Conservation (phyloP, 2,113 vertebrate species). For the Channa argus region DNA sequence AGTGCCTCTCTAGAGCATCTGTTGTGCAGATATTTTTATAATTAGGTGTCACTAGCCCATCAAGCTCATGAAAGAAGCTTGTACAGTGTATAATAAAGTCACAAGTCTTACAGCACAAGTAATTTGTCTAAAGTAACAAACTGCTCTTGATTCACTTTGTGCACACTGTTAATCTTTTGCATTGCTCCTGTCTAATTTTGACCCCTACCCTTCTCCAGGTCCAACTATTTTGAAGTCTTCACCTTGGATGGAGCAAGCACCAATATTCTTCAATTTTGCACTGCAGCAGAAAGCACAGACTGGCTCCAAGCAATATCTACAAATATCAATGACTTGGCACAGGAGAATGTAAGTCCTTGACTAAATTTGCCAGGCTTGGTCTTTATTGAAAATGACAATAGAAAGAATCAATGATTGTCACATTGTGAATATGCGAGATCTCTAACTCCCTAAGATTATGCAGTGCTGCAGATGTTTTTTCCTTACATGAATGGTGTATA, state of each 20-base stretch:
- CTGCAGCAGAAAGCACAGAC: slow-evolving; percentile 90
- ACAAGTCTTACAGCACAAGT: background rate
- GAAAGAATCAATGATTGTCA: slow-evolving; percentile 1
- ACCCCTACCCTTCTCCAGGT: slow-evolving; percentile 82
- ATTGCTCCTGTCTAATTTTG: slow-evolving; percentile 36
- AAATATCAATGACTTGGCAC: slow-evolving; percentile 90
- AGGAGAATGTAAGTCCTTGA: slow-evolving; percentile 88
- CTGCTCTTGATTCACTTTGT: slow-evolving; percentile 3
- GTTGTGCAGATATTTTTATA: slow-evolving; percentile 3
- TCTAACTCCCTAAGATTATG: background rate
- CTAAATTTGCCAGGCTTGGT: background rate
- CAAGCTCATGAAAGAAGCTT: slow-evolving; percentile 10
- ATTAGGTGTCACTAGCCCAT: slow-evolving; percentile 12
- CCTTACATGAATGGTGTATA: too few species aligned
- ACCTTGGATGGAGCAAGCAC: slow-evolving; percentile 88
- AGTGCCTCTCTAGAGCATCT: background rate
- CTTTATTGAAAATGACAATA: slow-evolving; percentile 5
- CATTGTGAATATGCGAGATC: background rate
- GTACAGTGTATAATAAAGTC: background rate
- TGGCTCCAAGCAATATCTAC: slow-evolving; percentile 94
- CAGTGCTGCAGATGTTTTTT: background rate
- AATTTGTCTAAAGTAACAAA: background rate
- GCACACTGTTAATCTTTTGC: slow-evolving; percentile 20
- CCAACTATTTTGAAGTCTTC: slow-evolving; percentile 91
- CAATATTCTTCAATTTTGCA: slow-evolving; percentile 92